A percentile compares a stretch with the other conserved stretches of the same genome.
Conservation (phyloP, 2,888 invertebrate genomes). For the Drosophila diplacantha region DNA sequence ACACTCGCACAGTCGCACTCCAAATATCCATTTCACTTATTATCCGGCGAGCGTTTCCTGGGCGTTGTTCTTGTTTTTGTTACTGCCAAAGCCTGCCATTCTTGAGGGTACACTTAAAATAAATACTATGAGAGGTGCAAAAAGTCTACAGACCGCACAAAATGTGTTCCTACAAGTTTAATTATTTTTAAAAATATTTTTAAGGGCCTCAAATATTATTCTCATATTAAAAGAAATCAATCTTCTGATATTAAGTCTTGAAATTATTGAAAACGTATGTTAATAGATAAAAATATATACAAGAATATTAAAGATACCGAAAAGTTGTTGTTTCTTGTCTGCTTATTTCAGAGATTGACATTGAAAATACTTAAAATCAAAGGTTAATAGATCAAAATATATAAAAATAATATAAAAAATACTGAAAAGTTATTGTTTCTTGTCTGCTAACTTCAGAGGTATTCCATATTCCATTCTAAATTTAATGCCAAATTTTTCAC, state of each 20-base stretch:
- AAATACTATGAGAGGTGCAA: not conserved
- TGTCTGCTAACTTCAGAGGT: too few species aligned
- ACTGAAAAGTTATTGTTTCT: too few species aligned
- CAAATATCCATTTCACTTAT: constrained; percentile 67
- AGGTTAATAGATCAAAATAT: too few species aligned
- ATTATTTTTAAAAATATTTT: not conserved
- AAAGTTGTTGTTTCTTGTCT: too few species aligned
- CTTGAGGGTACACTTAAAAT: not conserved
- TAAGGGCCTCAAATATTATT: not conserved
- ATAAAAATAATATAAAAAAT: too few species aligned
- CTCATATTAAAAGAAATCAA: not conserved
- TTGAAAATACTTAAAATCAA: too few species aligned
- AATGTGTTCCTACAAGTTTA: too few species aligned
- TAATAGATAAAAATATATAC: too few species aligned
- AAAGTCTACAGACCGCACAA: not conserved
- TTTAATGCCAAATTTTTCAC: not conserved
- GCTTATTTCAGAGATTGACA: too few species aligned
- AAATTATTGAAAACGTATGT: too few species aligned
- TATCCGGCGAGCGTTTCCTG: constrained; percentile 67
- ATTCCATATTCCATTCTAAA: too few species aligned
- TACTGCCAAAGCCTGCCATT: constrained; percentile 15
- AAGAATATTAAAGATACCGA: too few species aligned
- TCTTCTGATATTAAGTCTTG: not conserved
- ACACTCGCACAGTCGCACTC: constrained; percentile 32
- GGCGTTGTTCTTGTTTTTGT: constrained; percentile 13